Evolutionary conservation across 2,888 invertebrate species (phyloP), one percentile per base, ranked within the genome.

Genomic region (Callimorpha dominula): DNA sequence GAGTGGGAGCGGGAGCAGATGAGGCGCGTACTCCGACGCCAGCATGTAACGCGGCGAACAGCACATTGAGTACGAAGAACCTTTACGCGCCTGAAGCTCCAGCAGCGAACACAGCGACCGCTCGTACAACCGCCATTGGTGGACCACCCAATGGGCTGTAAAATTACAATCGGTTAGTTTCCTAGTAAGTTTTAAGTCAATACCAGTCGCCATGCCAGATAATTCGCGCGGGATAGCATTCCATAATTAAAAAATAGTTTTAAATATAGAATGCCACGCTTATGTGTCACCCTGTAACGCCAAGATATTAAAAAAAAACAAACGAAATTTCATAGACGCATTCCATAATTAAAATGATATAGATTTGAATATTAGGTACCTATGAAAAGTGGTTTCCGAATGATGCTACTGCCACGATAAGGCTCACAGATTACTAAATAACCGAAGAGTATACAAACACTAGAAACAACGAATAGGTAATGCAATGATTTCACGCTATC

Each of bases 101-200:
- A 95, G 90, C 78, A 94, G 89, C 72, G 94, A 94, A 85, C 90
- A 94, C 75, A 95, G 90, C 75, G 95, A 94, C 81, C 93, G 92
- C 91, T 95, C 93, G 93, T 95, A 95, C 82, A 93, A 74, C 87
- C 94, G 92, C 94, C 94, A 95, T 82, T 95, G 95, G 84, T 93
- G 92, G 65, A 94, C 90, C 91, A 94, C 92, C 93, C 93, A 94
- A 82, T 92, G 89, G 74, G 94, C 95, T 95, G 93, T 3, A 86
- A 14, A 66, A 70, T 46, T 46, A 12, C 46, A 8, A 9, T 31
- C 43, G 15, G 46, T 68, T 31, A 68, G 31, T 68, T 60, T 43
- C 14, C 9, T 15, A 8, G 1, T 31, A 31, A 43, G 17, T 40
- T 68, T 46, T 31, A 5, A 49, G 4, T 15, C 14, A 50, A 14